Conservation (phyloP, 2,888 invertebrate genomes). For the Ophraella communa region DNA sequence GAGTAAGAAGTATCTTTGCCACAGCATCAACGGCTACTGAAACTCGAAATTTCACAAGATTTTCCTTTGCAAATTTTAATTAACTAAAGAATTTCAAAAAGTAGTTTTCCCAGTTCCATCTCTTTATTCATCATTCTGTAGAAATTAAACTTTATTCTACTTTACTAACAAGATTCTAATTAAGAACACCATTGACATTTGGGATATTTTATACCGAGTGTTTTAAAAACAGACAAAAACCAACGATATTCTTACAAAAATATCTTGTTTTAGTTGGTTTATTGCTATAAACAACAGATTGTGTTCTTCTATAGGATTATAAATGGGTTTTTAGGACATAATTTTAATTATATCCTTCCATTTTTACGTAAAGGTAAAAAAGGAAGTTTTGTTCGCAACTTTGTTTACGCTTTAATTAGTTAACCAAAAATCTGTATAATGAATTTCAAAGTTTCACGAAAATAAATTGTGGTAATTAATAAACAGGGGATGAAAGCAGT, state of each 20-base stretch:
- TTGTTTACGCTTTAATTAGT: constrained; percentile 29
- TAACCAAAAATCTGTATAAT: constrained; percentile 30
- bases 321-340: not conserved
- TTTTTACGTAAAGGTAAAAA: constrained; percentile 16
- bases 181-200: not conserved
- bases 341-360: constrained; percentile 9
- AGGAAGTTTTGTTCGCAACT: constrained; percentile 45
- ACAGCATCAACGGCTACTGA: not conserved
- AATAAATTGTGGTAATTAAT: constrained; percentile 28
- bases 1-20: not conserved
- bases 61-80: not conserved
- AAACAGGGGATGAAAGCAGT: constrained; percentile 25
- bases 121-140: not conserved
- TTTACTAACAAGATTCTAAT: not conserved
- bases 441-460: constrained; percentile 24
- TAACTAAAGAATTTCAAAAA: not conserved
- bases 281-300: not conserved
- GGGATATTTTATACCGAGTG: not conserved
- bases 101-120: not conserved
- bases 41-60: not conserved
- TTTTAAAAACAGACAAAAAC: not conserved
- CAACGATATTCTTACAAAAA: not conserved
- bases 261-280: not conserved
- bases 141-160: not conserved
- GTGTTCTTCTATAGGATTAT: not conserved